Base-by-base conservation (phyloP, 2,113 vertebrate genomes). In the Alexandromys fortis region DNA sequence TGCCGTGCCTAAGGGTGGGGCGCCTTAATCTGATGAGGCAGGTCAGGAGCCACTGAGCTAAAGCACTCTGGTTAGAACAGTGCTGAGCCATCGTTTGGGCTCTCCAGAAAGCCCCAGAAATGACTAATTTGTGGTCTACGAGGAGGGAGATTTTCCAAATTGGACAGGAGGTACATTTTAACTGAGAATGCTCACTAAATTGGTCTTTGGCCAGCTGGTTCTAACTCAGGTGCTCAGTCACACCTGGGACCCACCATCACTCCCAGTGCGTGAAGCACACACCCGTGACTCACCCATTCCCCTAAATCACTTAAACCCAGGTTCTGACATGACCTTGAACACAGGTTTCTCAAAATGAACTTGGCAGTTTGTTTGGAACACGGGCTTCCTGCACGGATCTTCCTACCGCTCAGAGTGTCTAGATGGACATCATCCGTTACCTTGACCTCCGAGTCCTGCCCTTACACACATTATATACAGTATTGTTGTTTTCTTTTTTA, bases 71-170 rank as follows among this genome's bases (percentile, higher is more conserved):
- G 89, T 45, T 79, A 87, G 78, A 76, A 75, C 49, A 16, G 49
- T 55, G 90, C 90, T 89, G 91, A 92, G 13, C 63, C 55, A 82
- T 77, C 28, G 28, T 24, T 52, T 8, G 7, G 49, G 70, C 30
- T 78, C 73, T 38, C 67, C 45, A 24, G 7, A 65, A 55, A 77
- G 49, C 49, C 70, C 45, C 49, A 45, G 63, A 52, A 93, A 87
- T 87, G 75, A 98, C 21, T 19, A 65, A 81, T 49, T 85, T 47
- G 75, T 61, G 76, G 58, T 95, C 55, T 82, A 13, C 24, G 45
- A 73, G 47, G 75, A 91, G 95, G 91, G 30, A 93, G 89, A 75
- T 67, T 92, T 49, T 72, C 47, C 86, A 91, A 77, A 91, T 47
- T 30, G 33, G 26, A 68, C 58, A 6, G 63, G 63, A 85, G 89